Percentiles rank a stretch among this genome's conserved stretches.
Conservation (phyloP, 2,797 vertebrate species). For the Tolypeutes matacus region DNA sequence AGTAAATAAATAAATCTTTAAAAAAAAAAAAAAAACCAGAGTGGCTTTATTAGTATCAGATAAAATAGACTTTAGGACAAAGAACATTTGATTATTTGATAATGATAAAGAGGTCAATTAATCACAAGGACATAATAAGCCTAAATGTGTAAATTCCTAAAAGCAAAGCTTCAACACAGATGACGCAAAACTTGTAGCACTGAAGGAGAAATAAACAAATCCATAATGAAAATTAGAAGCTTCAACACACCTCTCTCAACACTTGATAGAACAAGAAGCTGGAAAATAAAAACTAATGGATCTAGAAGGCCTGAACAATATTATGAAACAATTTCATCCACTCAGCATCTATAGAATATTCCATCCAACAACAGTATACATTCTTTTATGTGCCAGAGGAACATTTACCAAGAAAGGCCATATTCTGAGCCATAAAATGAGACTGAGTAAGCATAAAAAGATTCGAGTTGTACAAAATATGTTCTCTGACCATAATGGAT, state of each 20-base stretch:
- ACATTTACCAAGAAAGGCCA: background rate
- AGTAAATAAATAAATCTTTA: too few relatives aligned
- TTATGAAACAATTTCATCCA: background rate
- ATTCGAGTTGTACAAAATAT: background rate
- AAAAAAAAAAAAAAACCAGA: too few relatives aligned
- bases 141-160: background rate
- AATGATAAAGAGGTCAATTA: background rate
- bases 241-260: too few relatives aligned
- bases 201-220: too few relatives aligned
- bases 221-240: too few relatives aligned
- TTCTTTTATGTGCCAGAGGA: background rate
- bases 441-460: background rate
- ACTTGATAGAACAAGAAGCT: too few relatives aligned
- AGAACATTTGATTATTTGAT: background rate
- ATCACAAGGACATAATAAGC: background rate
- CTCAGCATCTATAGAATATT: background rate
- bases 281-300: too few relatives aligned
- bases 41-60: background rate
- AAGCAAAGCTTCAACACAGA: background rate
- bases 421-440: too few relatives aligned
- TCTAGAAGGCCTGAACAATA: too few relatives aligned
- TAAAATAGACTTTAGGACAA: background rate
- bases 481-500: background rate
- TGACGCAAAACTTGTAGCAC: background rate
- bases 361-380: background rate